phyloP scores from a whole-genome alignment of 2,888 invertebrate genomes.

The Augiades crinisus region DNA sequence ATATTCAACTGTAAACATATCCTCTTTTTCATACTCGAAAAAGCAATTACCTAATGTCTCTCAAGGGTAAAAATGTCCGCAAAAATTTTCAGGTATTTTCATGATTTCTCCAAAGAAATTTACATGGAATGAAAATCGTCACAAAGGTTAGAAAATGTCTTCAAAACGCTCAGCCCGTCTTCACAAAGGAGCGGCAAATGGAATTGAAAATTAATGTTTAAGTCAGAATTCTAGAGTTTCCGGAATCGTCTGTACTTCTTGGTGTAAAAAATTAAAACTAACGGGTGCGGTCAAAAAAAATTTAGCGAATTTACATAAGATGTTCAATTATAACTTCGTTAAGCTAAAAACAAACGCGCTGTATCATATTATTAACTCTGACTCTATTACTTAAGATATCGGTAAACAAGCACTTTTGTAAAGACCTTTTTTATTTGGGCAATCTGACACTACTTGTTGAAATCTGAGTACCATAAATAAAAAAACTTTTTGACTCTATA shows the following conservation, averaged over 20 bases:
- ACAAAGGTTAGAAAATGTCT: constrained; percentile 13
- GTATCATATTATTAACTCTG: too few species aligned
- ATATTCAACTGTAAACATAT: not conserved
- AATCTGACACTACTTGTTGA: too few species aligned
- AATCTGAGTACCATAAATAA: too few species aligned
- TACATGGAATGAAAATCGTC: constrained; percentile 11
- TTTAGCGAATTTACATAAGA: too few species aligned
- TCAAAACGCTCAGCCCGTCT: not conserved
- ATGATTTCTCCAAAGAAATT: constrained; percentile 9
- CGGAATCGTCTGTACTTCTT: not conserved
- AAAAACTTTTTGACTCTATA: too few species aligned
- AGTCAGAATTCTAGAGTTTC: constrained; percentile 2
- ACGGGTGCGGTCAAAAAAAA: too few species aligned
- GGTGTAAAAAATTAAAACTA: not conserved
- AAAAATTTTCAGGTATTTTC: constrained; percentile 2
- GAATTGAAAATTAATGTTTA: constrained; percentile 15
- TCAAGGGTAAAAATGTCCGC: constrained; percentile 5
- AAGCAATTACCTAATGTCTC: constrained; percentile 15
- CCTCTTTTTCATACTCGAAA: not conserved
- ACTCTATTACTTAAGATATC: too few species aligned
- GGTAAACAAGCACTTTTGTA: too few species aligned
- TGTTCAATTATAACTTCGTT: too few species aligned
- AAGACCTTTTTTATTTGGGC: too few species aligned
- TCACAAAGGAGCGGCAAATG: constrained; percentile 1
- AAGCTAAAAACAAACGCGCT: too few species aligned